Conservation (phyloP, 1,140 invertebrate species). For the Drosophila subobscura region DNA sequence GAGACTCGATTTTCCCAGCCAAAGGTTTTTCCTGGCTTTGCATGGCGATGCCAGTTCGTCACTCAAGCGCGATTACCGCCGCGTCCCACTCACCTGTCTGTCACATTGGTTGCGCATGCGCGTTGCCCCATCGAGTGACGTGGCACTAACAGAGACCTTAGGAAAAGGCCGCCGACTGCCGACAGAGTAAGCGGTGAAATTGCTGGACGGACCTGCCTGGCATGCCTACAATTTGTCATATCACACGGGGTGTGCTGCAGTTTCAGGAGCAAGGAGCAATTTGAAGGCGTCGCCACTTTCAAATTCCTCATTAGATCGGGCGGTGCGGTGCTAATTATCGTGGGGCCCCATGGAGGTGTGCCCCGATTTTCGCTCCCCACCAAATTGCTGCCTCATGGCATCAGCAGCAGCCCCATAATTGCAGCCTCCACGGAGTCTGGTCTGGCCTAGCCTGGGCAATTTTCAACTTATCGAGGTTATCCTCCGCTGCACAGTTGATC, state of each 20-base stretch:
- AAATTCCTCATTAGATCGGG: slow-evolving; percentile 58
- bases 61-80: slow-evolving; percentile 7
- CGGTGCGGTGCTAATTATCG: slow-evolving; percentile 57
- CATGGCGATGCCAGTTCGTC: slow-evolving; percentile 18
- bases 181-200: slow-evolving; percentile 39
- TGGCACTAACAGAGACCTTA: slow-evolving; percentile 52
- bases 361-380: slow-evolving; percentile 36
- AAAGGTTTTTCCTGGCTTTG: slow-evolving; percentile 59
- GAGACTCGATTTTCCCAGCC: slow-evolving; percentile 48
- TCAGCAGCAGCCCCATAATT: slow-evolving; percentile 34
- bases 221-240: slow-evolving; percentile 57
- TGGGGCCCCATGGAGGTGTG: slow-evolving; percentile 32
- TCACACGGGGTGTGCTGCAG: slow-evolving; percentile 29
- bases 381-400: slow-evolving; percentile 54
- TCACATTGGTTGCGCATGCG: slow-evolving; percentile 65
- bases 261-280: slow-evolving; percentile 5
- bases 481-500: slow-evolving; percentile 12
- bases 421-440: slow-evolving; percentile 23
- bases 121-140: slow-evolving; percentile 46
- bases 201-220: slow-evolving; percentile 53
- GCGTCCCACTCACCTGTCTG: slow-evolving; percentile 42
- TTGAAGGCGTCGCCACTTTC: slow-evolving; percentile 40
- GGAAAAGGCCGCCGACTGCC: slow-evolving; percentile 27
- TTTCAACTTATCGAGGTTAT: slow-evolving; percentile 61
- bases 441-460: slow-evolving; percentile 27